phyloP scores from a whole-genome alignment of 2,888 invertebrate species.

The Ptilodon capucinus region DNA sequence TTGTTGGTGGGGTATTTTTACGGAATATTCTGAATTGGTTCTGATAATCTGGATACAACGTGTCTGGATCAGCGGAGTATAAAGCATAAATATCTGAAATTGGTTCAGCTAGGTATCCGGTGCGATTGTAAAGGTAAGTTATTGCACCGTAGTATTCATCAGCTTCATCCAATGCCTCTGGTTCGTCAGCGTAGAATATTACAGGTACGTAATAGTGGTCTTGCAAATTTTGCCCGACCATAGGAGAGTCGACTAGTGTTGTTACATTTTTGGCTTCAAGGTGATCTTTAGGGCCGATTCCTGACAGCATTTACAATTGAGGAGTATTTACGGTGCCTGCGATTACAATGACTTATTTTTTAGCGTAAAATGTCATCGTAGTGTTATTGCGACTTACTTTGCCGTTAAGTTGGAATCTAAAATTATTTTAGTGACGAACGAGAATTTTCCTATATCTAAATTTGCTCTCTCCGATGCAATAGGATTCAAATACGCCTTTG shows the following conservation, averaged over 20 bases:
- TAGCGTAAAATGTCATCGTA: not conserved
- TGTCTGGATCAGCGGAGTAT: not conserved
- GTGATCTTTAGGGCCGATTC: not conserved
- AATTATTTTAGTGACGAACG: slow-evolving; percentile 73
- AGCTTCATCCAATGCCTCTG: not conserved
- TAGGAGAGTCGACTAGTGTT: not conserved
- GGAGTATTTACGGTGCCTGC: not conserved
- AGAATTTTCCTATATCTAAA: slow-evolving; percentile 62
- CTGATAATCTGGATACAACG: not conserved
- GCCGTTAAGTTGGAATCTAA: slow-evolving; percentile 63
- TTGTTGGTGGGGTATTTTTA: not conserved
- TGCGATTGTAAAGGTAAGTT: not conserved
- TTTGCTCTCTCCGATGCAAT: slow-evolving; percentile 21
- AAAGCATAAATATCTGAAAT: not conserved
- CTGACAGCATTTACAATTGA: not conserved
- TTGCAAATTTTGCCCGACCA: not conserved
- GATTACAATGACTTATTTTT: not conserved
- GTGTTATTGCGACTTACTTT: slow-evolving; percentile 16
- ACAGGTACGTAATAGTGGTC: not conserved
- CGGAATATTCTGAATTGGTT: not conserved
- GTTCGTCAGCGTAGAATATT: not conserved
- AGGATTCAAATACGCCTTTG: slow-evolving; percentile 71
- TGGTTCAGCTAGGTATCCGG: not conserved
- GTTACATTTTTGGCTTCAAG: not conserved
- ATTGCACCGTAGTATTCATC: not conserved